These are phyloP conservation scores for Entomyzon cyanotis DNA, from an alignment of 2,113 vertebrate species.

Conservation along the genomic window DNA sequence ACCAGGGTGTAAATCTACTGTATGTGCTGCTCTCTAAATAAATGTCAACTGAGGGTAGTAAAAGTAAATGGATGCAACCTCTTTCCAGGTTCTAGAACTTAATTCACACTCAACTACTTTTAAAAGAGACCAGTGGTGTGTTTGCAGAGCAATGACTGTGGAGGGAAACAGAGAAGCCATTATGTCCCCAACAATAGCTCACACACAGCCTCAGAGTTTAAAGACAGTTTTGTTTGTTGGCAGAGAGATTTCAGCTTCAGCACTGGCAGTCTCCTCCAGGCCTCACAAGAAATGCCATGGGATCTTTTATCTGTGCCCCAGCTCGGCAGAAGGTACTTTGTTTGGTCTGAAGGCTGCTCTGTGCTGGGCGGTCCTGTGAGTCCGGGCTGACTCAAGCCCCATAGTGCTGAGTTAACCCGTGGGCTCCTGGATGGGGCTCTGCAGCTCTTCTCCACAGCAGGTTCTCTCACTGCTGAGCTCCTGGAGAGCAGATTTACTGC, in stretches of 20 bases:
- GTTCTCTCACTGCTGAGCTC: neutral
- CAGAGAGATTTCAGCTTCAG: constrained; percentile 40
- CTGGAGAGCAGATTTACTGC: neutral
- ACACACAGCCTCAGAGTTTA: constrained; percentile 54
- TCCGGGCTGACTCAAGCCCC: neutral
- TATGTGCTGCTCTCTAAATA: constrained; percentile 5
- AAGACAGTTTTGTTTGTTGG: constrained; percentile 54
- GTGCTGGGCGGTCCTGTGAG: neutral
- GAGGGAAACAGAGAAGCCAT: constrained; percentile 58
- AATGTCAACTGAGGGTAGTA: neutral
- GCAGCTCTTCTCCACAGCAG: neutral
- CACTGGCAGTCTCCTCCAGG: constrained; percentile 56
- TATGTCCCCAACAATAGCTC: constrained; percentile 59
- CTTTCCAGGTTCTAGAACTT: constrained; percentile 17
- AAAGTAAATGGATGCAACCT: constrained; percentile 28
- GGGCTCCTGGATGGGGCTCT: neutral
- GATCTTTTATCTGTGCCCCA: constrained; percentile 37
- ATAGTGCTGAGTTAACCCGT: neutral
- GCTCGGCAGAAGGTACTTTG: constrained; percentile 52
- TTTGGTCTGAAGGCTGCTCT: constrained; percentile 46
- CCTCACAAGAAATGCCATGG: constrained; percentile 33
- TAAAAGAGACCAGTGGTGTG: constrained; percentile 17
- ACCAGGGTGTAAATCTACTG: neutral
- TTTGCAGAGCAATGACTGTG: constrained; percentile 28
- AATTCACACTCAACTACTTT: constrained; percentile 36